Evolutionary conservation across 2,113 vertebrate genomes (phyloP), one percentile per base, ranked within the genome.

Genomic region (Aegotheles bennettii): DNA sequence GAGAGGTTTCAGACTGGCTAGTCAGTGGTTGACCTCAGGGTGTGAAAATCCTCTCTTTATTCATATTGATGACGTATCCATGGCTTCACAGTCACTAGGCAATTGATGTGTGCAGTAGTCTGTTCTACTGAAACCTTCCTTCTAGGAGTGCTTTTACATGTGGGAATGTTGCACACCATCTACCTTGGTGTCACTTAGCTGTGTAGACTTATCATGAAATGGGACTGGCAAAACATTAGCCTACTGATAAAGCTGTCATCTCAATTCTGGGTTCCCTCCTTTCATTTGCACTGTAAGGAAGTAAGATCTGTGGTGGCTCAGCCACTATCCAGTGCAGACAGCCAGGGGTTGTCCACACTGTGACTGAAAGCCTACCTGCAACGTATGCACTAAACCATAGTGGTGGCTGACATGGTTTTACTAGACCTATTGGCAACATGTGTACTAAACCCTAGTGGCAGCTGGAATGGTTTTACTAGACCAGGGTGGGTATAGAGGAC

Each of bases 371-470:
- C 16, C 50, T 45, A 20, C 13, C 42, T 35, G 29, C 29, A 45
- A 35, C 5, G 16, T 19, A 23, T 3, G 3, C 18, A 7, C 59
- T 83, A 35, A 77, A 42, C 57, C 9, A 8, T n/a, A 42, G 15
- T 25, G 76, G 31, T 40, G 48, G 31, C 16, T 69, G 42, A 15
- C 6, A 2, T 47, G n/a, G 29, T 45, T 64, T 88, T 84, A n/a
- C 23, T 26, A 43, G 50, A 50, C 17, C 18, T 82, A 19, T 31
- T 65, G 28, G 31, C 64, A 71, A 33, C 18, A 15, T 4, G 23
- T 0, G 0, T 47, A 26, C 61, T 53, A 47, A 63, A 36, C 29
- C 16, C 28, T n/a, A 10, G 14, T 6, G 17, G n/a, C 17, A 45
- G 26, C 35, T 75, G n/a, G 54, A 45, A 64, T 16, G 48, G 18